Percentiles rank a stretch among this genome's conserved stretches.
phyloP scores from a whole-genome alignment of 2,888 invertebrate genomes.

The Tiphia femorata region DNA sequence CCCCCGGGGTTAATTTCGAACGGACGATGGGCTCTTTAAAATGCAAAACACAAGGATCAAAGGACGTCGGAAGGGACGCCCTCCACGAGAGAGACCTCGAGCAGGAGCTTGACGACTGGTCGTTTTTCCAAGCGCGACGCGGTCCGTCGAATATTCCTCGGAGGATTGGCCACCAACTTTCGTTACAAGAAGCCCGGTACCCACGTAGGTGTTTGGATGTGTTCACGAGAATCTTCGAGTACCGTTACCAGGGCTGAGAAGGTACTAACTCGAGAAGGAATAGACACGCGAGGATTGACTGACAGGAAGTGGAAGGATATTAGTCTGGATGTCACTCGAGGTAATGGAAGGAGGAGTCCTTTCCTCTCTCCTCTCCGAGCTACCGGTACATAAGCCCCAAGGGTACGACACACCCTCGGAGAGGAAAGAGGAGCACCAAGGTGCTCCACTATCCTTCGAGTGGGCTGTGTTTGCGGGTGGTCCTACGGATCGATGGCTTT shows the following conservation, averaged over 20 bases:
- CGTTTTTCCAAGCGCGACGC: conserved; percentile 40
- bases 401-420: conserved; percentile 35
- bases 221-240: too few relatives aligned
- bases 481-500: conserved; percentile 31
- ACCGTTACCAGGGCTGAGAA: too few relatives aligned
- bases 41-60: conserved; percentile 60
- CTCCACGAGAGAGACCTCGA: conserved; percentile 14
- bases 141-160: conserved; percentile 26
- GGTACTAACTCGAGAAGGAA: too few relatives aligned
- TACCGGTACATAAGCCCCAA: conserved; percentile 28
- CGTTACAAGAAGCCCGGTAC: too few relatives aligned
- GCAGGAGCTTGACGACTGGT: conserved; percentile 28
- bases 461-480: conserved; percentile 10
- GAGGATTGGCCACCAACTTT: conserved; percentile 2
- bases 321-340: conserved; percentile 58
- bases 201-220: too few relatives aligned
- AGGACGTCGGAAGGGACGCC: conserved; percentile 33
- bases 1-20: background rate
- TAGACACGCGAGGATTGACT: conserved; percentile 47
- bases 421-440: conserved; percentile 18
- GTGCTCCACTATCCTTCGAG: too few relatives aligned
- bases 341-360: conserved; percentile 44
- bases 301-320: conserved; percentile 62
- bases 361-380: conserved; percentile 3
- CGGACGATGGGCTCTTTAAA: conserved; percentile 50